phyloP scores from a whole-genome alignment of 2,113 vertebrate species.

The Marmota monax region DNA sequence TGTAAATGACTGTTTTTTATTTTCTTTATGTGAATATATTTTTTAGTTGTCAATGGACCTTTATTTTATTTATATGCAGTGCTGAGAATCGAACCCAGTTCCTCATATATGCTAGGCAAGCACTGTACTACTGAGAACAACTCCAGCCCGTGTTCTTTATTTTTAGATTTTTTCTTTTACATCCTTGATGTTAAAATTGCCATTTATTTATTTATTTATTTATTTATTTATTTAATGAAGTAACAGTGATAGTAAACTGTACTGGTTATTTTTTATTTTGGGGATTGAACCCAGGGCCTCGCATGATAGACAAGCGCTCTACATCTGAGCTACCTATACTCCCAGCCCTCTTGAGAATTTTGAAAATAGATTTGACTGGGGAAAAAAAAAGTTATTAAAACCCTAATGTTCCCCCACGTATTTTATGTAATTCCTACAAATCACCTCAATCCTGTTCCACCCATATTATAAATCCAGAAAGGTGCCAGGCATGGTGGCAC shows the following conservation, averaged over 20 bases:
- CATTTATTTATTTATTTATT: background rate
- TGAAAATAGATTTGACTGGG: background rate
- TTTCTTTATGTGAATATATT: background rate
- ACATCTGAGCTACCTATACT: background rate
- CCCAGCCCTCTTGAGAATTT: background rate
- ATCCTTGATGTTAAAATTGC: background rate
- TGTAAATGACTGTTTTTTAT: slow-evolving; percentile 2
- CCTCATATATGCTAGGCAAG: too few relatives aligned
- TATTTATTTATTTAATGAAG: background rate
- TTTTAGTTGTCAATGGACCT: too few relatives aligned
- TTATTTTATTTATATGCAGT: too few relatives aligned
- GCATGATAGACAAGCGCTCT: background rate
- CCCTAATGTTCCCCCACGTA: background rate
- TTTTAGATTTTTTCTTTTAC: background rate
- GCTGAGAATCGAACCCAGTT: too few relatives aligned
- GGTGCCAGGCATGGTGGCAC: too few relatives aligned
- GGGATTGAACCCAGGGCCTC: background rate
- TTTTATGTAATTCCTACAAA: slow-evolving; percentile 8
- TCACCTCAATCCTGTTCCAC: background rate
- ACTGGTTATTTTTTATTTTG: too few relatives aligned
- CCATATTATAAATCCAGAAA: background rate
- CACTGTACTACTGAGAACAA: too few relatives aligned
- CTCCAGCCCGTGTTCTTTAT: too few relatives aligned
- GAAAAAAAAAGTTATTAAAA: background rate
- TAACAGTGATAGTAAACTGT: background rate